Conservation (phyloP, 2,797 vertebrate species). For the Hyperoplus lanceolatus region DNA sequence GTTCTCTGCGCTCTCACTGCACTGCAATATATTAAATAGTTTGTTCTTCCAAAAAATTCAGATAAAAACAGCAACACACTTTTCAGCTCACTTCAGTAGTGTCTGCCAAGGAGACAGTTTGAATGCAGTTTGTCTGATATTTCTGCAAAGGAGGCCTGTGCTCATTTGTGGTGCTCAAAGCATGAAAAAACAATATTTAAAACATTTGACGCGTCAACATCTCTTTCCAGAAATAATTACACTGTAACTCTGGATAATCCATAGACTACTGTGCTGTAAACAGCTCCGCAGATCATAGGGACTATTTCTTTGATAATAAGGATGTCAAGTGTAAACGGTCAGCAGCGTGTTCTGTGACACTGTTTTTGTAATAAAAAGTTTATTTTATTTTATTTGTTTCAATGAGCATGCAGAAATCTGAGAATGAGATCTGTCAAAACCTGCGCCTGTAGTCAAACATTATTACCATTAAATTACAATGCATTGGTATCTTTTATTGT, state of each 20-base stretch:
- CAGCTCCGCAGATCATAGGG: neutral
- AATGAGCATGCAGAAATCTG: neutral
- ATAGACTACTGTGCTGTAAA: neutral
- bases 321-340: neutral
- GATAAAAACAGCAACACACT: neutral
- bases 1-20: neutral
- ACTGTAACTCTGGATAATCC: neutral
- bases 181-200: neutral
- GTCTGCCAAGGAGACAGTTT: neutral
- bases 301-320: neutral
- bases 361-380: constrained; percentile 6
- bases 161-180: neutral
- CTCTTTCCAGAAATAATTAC: neutral
- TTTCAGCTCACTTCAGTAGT: neutral
- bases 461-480: too few relatives aligned
- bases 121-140: neutral
- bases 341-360: neutral
- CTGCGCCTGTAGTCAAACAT: too few relatives aligned
- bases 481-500: too few relatives aligned
- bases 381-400: neutral
- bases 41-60: neutral
- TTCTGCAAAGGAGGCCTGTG: neutral
- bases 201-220: neutral
- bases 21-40: neutral
- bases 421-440: too few relatives aligned